phyloP scores from a whole-genome alignment of 2,797 vertebrate genomes.

The Enteromius fasciolatus region DNA sequence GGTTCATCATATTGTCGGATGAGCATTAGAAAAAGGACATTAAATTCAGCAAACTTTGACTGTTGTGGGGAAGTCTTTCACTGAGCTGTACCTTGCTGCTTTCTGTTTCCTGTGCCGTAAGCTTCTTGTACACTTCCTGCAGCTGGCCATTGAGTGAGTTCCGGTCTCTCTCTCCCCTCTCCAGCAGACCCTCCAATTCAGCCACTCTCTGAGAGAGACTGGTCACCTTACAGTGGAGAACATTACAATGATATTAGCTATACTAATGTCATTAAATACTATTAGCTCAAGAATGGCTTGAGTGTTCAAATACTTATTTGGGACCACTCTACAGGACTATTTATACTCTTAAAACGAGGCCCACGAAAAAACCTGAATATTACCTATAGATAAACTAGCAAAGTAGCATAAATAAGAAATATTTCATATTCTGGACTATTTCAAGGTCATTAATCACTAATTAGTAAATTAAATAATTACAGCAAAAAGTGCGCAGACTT shows the following conservation, averaged over 20 bases:
- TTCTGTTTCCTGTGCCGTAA: constrained; percentile 80
- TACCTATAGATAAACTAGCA: neutral
- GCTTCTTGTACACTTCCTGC: constrained; percentile 80
- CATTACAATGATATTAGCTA: neutral
- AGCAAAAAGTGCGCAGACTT: neutral
- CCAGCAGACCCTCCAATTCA: constrained; percentile 80
- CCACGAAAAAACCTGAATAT: neutral
- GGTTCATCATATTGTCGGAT: neutral
- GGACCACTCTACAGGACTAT: neutral
- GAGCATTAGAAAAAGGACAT: neutral
- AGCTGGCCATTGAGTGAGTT: constrained; percentile 81
- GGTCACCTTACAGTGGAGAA: constrained; percentile 72
- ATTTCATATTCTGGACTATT: neutral
- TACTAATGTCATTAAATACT: neutral
- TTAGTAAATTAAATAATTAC: neutral
- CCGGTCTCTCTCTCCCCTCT: constrained; percentile 82
- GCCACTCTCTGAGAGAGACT: constrained; percentile 83
- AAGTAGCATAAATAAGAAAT: neutral
- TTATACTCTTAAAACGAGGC: neutral
- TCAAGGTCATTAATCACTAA: neutral
- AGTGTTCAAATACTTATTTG: neutral
- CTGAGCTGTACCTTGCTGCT: constrained; percentile 79
- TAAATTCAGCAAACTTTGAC: neutral
- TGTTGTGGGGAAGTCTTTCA: neutral
- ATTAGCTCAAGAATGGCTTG: neutral